phyloP scores from a whole-genome alignment of 1,140 invertebrate species.

The Ceratosolen fusciceps region DNA sequence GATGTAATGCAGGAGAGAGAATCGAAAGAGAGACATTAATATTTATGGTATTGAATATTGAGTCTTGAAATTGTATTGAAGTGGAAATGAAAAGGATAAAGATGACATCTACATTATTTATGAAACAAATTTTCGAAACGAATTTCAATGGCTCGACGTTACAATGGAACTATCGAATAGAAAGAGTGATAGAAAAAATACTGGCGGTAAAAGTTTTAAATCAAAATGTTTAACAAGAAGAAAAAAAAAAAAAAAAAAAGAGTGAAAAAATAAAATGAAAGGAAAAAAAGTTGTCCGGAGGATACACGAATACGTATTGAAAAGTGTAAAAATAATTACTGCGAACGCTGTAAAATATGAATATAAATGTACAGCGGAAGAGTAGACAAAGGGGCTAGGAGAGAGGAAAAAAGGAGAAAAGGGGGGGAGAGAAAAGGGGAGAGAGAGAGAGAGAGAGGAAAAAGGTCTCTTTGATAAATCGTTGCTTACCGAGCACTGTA shows the following conservation, averaged over 20 bases:
- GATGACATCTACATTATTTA: no score
- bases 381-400: not conserved
- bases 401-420: not conserved
- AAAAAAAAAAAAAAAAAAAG: not conserved
- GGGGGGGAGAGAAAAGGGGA: not conserved
- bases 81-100: no score
- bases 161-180: no score
- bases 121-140: no score
- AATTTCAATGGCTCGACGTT: no score
- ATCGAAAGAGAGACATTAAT: no score
- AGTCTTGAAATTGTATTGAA: no score
- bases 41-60: no score
- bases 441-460: not conserved
- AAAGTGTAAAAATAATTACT: not conserved
- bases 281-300: not conserved
- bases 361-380: not conserved
- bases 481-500: not conserved
- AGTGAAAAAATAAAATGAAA: not conserved
- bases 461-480: not conserved
- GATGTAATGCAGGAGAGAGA: no score
- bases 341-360: not conserved
- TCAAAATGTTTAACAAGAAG: not conserved
- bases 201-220: no score
- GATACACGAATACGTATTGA: not conserved
- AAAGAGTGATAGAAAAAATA: no score